Conservation (phyloP, 2,113 vertebrate species). For the Irena cyanogastra region DNA sequence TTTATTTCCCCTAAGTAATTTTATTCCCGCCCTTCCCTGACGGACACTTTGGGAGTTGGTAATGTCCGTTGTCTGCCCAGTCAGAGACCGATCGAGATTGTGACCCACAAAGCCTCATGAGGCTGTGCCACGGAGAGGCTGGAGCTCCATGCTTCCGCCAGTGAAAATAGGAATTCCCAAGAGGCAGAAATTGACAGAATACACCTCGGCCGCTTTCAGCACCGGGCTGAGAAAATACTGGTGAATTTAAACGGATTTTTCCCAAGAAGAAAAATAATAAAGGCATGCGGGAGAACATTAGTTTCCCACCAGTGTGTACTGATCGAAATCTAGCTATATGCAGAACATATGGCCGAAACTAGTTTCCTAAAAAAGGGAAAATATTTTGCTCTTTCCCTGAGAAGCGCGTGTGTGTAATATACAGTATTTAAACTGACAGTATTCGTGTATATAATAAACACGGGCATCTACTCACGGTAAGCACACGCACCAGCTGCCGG, state of each 20-base stretch:
- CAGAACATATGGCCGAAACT: background rate
- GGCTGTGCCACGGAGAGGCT: background rate
- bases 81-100: background rate
- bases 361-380: background rate
- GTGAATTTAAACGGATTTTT: background rate
- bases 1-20: no score
- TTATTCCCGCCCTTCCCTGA: background rate
- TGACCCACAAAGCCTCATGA: no score
- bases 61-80: background rate
- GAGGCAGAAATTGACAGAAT: background rate
- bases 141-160: background rate
- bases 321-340: background rate
- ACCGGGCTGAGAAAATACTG: background rate
- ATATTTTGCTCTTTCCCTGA: background rate
- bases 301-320: no score
- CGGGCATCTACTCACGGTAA: background rate
- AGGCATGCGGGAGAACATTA: background rate
- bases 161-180: background rate
- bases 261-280: no score
- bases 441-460: background rate
- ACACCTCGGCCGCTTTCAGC: background rate
- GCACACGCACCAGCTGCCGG: background rate
- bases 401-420: background rate
- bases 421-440: background rate
- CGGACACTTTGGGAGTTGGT: background rate